Evolutionary conservation across 2,113 vertebrate species (phyloP), one percentile per base, ranked within the genome.

Genomic region (zebrafish (Danio rerio)): DNA sequence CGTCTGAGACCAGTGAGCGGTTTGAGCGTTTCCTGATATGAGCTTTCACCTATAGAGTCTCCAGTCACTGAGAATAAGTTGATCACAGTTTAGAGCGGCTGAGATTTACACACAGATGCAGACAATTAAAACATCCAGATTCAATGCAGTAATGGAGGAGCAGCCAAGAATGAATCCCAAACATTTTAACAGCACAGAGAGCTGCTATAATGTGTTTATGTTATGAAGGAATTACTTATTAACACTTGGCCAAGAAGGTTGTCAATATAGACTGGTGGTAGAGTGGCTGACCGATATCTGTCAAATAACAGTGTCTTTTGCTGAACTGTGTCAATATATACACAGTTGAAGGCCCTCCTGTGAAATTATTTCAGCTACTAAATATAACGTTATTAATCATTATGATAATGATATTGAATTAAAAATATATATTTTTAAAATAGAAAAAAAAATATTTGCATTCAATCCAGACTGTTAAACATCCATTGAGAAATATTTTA

Each of bases 1-100:
- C 72, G 59, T 75, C 13, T 45, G 16, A 47, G 72, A 74, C 50
- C n/a, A 74, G 45, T 40, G 10, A 58, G 53, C 53, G 9, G 8
- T 56, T 56, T 73, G 70, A 59, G 40, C 13, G 72, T 75, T 59
- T 47, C 72, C 72, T 47, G 72, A 75, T 20, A 12, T 45, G 40
- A 75, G 53, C 72, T 75, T 59, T 59, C 55, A 18, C 53, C 10
- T 12, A 55, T 55, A 58, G 16, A n/a, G 31, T 18, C 69, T 52
- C 42, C 45, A 5, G 20, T 59, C 55, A 13, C 11, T 7, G 53
- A 13, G 42, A 45, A 68, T 45, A 1, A 12, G 45, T 75, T 59
- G n/a, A 47, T 75, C 40, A 12, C 72, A 47, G 72, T 59, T 75
- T 75, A 45, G 55, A 75, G 55, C 40, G 11, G 49, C 70, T 53